Evolutionary conservation across 2,113 vertebrate genomes (phyloP), one percentile per base, ranked within the genome.

Genomic region (Platichthys stellatus): DNA sequence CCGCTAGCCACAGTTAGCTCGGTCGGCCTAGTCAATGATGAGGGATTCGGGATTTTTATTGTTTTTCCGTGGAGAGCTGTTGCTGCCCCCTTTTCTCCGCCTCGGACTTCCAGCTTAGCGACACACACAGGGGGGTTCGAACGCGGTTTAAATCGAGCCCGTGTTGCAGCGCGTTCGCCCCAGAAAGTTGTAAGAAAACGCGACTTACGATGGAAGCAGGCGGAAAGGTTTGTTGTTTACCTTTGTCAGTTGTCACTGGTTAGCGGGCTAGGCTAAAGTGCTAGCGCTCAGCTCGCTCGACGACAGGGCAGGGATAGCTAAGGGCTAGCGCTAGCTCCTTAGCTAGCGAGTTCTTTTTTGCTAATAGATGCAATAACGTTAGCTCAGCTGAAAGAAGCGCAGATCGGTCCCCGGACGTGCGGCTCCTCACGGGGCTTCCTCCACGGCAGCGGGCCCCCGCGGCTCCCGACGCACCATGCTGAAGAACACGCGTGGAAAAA

Each of bases 161-260:
- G 15, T 8, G 68, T 4, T 43, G 23, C 2, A 58, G 47, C 13
- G 5, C 72, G 14, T 35, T 6, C 13, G 13, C 65, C 38, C 23
- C 0, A 59, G 18, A 38, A 68, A 69, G 70, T 72, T 83, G 15
- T 4, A 0, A 10, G 23, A 58, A 38, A 38, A 45, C 57, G 18
- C 7, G 24, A 58, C 13, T 23, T 53, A 63, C 23, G 23, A 58
- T 21, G 23, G 45, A 71, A 2, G n/a, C 10, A 69, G 26, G 69
- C 47, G 21, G 73, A 74, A 43, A 31, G 45, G 56, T 65, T 57
- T 61, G 72, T 79, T 92, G 90, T 91, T 93, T 93, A 93, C 92
- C 89, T 93, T 86, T 86, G 80, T 90, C 86, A 86, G 80, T 90
- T 90, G 90, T 85, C 84, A 87, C 79, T 86, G 85, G 69, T 88